phyloP scores from a whole-genome alignment of 1,140 invertebrate genomes.

The Andrena cerasifolii region DNA sequence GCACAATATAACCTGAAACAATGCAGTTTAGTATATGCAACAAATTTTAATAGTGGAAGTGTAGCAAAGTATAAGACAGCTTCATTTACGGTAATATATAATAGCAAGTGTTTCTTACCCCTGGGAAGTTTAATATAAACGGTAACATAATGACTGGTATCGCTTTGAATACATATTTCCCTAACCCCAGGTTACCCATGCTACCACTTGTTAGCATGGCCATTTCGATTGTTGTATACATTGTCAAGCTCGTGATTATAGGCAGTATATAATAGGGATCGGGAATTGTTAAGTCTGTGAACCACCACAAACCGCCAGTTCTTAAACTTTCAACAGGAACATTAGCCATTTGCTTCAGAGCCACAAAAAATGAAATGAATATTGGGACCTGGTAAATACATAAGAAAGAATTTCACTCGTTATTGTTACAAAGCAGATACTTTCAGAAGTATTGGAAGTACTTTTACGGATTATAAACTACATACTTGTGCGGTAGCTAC shows the following conservation, averaged over 20 bases:
- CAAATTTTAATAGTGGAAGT: background rate
- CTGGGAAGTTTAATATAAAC: conserved; percentile 94
- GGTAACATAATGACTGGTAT: conserved; percentile 93
- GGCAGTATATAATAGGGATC: conserved; percentile 97
- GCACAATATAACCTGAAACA: conserved; percentile 88
- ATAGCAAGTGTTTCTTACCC: conserved; percentile 84
- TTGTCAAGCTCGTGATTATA: conserved; percentile 90
- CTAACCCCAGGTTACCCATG: conserved; percentile 15
- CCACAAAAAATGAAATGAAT: conserved; percentile 96
- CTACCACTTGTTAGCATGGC: conserved; percentile 82
- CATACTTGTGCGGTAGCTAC: conserved; percentile 90
- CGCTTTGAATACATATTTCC: conserved; percentile 87
- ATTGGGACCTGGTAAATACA: conserved; percentile 87
- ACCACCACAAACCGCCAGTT: conserved; percentile 96
- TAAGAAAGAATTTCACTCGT: conserved; percentile 34
- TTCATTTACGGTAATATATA: background rate
- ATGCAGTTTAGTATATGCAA: too few relatives aligned
- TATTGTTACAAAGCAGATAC: background rate
- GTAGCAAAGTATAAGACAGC: background rate
- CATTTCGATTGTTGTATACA: conserved; percentile 91
- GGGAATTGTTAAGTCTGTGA: conserved; percentile 93
- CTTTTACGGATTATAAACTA: background rate
- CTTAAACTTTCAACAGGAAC: conserved; percentile 94
- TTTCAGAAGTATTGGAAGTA: background rate
- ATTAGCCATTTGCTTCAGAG: conserved; percentile 91